Percentiles rank a stretch among this genome's conserved stretches.
Evolutionary conservation across 2,113 vertebrate species (phyloP).

Genomic region (Periophthalmus modestus): DNA sequence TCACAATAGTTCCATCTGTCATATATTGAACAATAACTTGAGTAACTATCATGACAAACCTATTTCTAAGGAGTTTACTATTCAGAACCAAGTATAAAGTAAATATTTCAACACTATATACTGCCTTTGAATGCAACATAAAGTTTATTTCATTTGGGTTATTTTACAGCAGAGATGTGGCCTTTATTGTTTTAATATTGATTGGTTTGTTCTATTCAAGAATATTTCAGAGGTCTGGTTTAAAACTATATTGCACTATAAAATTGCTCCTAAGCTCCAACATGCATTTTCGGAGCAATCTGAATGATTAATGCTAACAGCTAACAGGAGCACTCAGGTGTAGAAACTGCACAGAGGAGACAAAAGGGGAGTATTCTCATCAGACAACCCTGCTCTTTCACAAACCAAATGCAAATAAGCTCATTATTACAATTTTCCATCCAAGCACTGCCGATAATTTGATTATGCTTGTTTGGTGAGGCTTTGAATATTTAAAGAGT

Average conservation of each 20-base stretch:
- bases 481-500: slow-evolving; percentile 30
- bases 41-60: no score
- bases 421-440: slow-evolving; percentile 1
- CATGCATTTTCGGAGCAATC: slow-evolving; percentile 6
- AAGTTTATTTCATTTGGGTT: not conserved
- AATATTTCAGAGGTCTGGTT: not conserved
- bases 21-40: no score
- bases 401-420: slow-evolving; percentile 11
- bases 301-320: slow-evolving; percentile 27
- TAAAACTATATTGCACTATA: not conserved
- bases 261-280: slow-evolving; percentile 19
- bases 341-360: slow-evolving; percentile 1
- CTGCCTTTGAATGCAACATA: not conserved
- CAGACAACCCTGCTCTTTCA: slow-evolving; percentile 14
- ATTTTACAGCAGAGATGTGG: not conserved
- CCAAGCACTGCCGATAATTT: slow-evolving; percentile 14
- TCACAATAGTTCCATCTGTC: no score
- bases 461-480: slow-evolving; percentile 23
- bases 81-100: not conserved
- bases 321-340: slow-evolving; percentile 10
- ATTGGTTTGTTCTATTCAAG: slow-evolving; percentile 2
- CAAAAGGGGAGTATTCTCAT: not conserved
- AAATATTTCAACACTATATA: not conserved
- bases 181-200: not conserved
- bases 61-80: not conserved